These are phyloP conservation scores for Aproaerema taeniolella DNA, from an alignment of 2,888 invertebrate genomes.

Conservation along the genomic window DNA sequence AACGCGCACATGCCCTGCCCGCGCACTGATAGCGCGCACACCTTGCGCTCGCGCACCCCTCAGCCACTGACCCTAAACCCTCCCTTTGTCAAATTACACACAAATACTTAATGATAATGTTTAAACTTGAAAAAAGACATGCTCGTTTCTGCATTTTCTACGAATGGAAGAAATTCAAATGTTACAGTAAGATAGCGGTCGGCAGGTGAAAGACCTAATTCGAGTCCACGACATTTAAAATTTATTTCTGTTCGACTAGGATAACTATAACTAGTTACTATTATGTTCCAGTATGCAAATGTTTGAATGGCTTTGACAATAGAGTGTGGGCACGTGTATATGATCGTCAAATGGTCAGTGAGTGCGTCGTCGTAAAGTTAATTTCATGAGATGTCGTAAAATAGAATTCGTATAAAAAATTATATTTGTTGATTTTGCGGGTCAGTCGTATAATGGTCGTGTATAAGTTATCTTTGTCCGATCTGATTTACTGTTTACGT, in stretches of 20 bases:
- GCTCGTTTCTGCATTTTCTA: slow-evolving; percentile 3
- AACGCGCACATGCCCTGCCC: slow-evolving; percentile 66
- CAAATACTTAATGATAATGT: slow-evolving; percentile 19
- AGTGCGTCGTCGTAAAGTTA: slow-evolving; percentile 17
- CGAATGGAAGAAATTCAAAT: too few species aligned
- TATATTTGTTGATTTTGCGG: slow-evolving; percentile 14
- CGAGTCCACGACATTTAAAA: background rate
- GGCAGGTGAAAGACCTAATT: slow-evolving; percentile 5
- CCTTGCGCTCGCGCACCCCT: slow-evolving; percentile 63
- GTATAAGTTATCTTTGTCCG: slow-evolving; percentile 26
- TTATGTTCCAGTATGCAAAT: slow-evolving; percentile 15
- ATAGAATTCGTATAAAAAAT: slow-evolving; percentile 9
- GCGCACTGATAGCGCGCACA: slow-evolving; percentile 70
- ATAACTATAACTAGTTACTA: slow-evolving; percentile 19
- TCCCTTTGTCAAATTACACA: slow-evolving; percentile 27
- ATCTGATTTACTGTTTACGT: slow-evolving; percentile 32
- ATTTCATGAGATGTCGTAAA: slow-evolving; percentile 11
- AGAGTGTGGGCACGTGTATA: slow-evolving; percentile 11
- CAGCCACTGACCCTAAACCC: slow-evolving; percentile 51
- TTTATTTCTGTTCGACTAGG: slow-evolving; percentile 20
- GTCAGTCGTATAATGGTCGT: slow-evolving; percentile 15
- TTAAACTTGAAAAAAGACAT: slow-evolving; percentile 9
- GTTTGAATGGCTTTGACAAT: slow-evolving; percentile 8
- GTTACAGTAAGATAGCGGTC: background rate
- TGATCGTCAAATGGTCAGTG: too few species aligned